phyloP scores from a whole-genome alignment of 2,888 invertebrate species.

The Sinotaia quadrata region DNA sequence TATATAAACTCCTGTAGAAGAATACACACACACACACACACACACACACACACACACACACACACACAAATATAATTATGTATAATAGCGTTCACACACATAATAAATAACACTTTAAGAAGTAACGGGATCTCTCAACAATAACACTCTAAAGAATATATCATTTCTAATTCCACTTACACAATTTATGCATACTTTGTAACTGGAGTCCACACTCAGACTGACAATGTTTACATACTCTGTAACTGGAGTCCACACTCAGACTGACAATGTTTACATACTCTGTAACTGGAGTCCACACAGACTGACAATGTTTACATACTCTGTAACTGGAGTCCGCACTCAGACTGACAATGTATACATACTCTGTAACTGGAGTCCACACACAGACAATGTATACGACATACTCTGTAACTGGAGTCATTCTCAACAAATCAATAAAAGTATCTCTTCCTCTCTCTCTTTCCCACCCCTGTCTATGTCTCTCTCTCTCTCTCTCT shows the following conservation, averaged over 20 bases:
- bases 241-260: not conserved
- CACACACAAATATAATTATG: not conserved
- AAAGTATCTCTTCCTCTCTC: not conserved
- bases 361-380: not conserved
- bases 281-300: not conserved
- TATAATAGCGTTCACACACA: not conserved
- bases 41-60: not conserved
- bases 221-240: too few species aligned
- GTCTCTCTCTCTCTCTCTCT: not conserved
- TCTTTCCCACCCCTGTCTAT: not conserved
- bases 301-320: too few species aligned
- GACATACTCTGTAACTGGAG: too few species aligned
- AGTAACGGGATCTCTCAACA: not conserved
- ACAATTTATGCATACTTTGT: not conserved
- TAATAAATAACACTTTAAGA: not conserved
- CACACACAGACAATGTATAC: constrained; percentile 2
- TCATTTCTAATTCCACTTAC: not conserved
- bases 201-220: not conserved
- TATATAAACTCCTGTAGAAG: not conserved
- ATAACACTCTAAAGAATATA: not conserved
- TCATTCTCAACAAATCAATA: not conserved
- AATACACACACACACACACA: constrained; percentile 5
- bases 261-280: not conserved
- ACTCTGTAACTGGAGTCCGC: not conserved
- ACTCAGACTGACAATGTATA: not conserved